Evolutionary conservation across 2,113 vertebrate genomes (phyloP).

Genomic region (Crotalus viridis): DNA sequence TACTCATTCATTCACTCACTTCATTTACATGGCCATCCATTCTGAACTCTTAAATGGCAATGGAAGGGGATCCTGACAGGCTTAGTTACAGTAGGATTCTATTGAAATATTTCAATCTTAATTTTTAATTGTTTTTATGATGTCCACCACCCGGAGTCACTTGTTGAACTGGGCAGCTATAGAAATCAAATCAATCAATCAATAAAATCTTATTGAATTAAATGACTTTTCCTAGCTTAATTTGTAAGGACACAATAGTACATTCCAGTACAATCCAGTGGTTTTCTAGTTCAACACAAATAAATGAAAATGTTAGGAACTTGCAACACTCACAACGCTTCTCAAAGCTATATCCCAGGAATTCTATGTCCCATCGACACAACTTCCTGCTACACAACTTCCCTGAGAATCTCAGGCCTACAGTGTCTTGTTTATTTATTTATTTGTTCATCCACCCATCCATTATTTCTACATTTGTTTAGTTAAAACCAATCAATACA

Average conservation of each 20-base stretch:
- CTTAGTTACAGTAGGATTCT: background rate
- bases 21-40: background rate
- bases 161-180: background rate
- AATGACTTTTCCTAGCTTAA: background rate
- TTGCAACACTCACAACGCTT: background rate
- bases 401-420: background rate
- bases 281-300: background rate
- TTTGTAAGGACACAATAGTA: background rate
- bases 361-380: background rate
- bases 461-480: background rate
- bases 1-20: background rate
- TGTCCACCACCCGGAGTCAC: background rate
- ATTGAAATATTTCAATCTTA: background rate
- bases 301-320: background rate
- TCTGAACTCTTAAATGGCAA: background rate
- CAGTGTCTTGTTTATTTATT: background rate
- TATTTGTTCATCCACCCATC: background rate
- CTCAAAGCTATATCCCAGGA: background rate
- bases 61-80: too few species aligned
- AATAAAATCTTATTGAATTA: background rate
- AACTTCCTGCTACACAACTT: background rate
- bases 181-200: background rate
- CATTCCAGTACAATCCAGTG: background rate
- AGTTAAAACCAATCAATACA: background rate
- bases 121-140: background rate